Evolutionary conservation across 2,888 invertebrate species (phyloP).

Genomic region (Neoascia interrupta): DNA sequence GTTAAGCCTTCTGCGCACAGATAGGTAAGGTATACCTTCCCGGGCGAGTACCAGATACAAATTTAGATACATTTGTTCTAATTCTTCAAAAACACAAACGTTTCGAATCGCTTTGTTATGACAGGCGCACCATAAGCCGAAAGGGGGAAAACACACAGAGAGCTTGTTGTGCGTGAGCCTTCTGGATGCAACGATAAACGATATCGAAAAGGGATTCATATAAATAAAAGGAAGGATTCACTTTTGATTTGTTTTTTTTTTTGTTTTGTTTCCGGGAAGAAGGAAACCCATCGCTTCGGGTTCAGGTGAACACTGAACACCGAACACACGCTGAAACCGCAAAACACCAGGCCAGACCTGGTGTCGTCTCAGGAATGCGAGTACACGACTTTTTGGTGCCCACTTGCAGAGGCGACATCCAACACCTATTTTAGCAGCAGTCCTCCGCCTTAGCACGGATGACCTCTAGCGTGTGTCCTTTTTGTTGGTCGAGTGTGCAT

Average conservation of each 20-base stretch:
- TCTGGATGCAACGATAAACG: neutral
- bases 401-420: constrained; percentile 47
- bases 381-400: neutral
- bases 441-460: constrained; percentile 1
- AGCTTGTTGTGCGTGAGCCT: too few relatives aligned
- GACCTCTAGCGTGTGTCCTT: too few relatives aligned
- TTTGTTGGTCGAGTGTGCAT: constrained; percentile 18
- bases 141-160: constrained; percentile 30
- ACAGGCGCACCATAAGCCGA: constrained; percentile 27
- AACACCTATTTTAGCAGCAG: too few relatives aligned
- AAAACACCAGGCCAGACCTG: constrained; percentile 66
- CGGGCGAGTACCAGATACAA: constrained; percentile 47
- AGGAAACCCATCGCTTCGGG: constrained; percentile 17
- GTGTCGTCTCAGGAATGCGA: constrained; percentile 23
- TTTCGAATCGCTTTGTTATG: constrained; percentile 66
- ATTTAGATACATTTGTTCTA: constrained; percentile 70
- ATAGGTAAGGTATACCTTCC: constrained; percentile 35
- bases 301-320: constrained; percentile 67
- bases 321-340: constrained; percentile 64
- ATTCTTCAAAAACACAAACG: constrained; percentile 68
- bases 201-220: constrained; percentile 41
- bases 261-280: constrained; percentile 57
- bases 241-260: constrained; percentile 33
- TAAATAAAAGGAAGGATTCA: constrained; percentile 58
- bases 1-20: constrained; percentile 28